Base-by-base conservation (phyloP, 1,140 invertebrate species). In the Pissodes strobi region DNA sequence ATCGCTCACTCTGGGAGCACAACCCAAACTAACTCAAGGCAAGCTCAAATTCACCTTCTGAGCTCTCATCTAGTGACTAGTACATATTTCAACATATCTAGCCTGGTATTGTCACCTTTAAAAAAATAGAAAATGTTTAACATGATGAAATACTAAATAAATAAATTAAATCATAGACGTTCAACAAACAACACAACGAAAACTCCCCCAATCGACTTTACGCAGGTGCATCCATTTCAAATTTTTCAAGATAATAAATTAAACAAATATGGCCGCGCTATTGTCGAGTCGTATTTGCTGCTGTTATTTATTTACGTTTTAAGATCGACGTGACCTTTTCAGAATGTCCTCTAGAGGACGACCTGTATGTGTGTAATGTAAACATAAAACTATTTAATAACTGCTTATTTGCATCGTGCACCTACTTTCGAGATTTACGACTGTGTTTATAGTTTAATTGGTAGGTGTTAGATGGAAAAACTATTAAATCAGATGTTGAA, bases 201-300 rank as follows among this genome's bases (percentile, higher is more conserved):
- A 43, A 43, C n/a, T 43, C 39, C 39, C n/a, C 18, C 39, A 43
- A 43, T 43, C 39, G 39, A 43, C 39, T 17, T 43, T 21, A 10
- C 45, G 17, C 45, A 48, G 45, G 21, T 48, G 45, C 45, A 48
- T 48, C 45, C 45, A 23, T 48, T 48, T 23, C n/a, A n/a, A n/a
- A n/a, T n/a, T n/a, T n/a, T n/a, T n/a, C n/a, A n/a, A n/a, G n/a
- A n/a, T n/a, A 52, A 52, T 52, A 52, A 53, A 53, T 53, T 53
- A 53, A 53, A 53, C 51, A 53, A 53, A 53, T 53, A 53, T 53
- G 51, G 51, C 51, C 30, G 51, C 51, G 34, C 27, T 51, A 51
- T 51, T 51, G 22, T 51, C 18, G 39, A 15, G n/a, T n/a, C 13
- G 6, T 51, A 51, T 30, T 51, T 30, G 48, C 48, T 51, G 6